Percentiles rank a stretch among this genome's conserved stretches.
phyloP scores from a whole-genome alignment of 2,797 vertebrate genomes.

The Phalanger gymnotis region DNA sequence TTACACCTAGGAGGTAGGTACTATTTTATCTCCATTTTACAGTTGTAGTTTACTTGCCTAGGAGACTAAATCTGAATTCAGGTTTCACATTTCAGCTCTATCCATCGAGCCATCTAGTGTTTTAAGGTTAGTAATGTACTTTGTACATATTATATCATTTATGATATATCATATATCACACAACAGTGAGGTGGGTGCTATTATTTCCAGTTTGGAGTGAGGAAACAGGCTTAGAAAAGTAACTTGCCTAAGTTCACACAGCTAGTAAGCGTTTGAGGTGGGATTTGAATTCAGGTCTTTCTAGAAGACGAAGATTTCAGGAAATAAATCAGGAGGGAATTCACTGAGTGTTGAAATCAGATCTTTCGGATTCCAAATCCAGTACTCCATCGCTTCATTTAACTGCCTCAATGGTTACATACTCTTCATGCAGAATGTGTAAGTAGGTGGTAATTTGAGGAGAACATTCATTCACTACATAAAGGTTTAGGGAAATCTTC shows the following conservation, averaged over 20 bases:
- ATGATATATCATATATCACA: background rate
- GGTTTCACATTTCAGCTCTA: background rate
- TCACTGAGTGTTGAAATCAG: background rate
- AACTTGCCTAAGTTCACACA: background rate
- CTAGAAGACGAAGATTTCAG: background rate
- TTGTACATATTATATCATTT: conserved; percentile 8
- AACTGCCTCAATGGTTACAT: background rate
- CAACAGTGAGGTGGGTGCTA: background rate
- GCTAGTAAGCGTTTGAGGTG: background rate
- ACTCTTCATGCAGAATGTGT: background rate
- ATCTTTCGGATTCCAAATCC: background rate
- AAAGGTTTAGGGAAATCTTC: background rate
- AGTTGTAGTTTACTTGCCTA: background rate
- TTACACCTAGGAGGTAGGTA: no score
- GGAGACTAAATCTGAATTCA: background rate
- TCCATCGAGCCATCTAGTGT: background rate
- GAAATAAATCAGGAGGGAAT: no score
- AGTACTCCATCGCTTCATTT: background rate
- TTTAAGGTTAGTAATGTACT: background rate
- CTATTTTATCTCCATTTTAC: background rate
- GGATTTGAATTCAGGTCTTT: background rate
- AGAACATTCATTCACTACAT: background rate
- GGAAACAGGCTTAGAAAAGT: conserved; percentile 9
- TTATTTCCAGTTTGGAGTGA: conserved; percentile 6
- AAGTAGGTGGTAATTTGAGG: background rate